phyloP scores from a whole-genome alignment of 2,113 vertebrate species.

The Micronycteris hirsuta region DNA sequence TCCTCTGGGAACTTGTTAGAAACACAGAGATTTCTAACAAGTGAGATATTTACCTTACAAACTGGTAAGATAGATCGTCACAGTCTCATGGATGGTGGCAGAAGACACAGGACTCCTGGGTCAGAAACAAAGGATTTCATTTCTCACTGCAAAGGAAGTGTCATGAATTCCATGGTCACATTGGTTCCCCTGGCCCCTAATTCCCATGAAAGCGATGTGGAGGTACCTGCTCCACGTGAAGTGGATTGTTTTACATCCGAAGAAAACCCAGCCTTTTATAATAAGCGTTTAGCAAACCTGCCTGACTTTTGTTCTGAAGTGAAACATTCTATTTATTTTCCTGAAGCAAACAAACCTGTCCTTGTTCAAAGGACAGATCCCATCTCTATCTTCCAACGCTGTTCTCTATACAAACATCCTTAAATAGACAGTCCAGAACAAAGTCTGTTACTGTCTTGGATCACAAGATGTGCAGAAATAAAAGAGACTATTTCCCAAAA shows the following conservation, averaged over 20 bases:
- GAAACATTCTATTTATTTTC: not conserved
- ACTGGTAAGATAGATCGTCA: not conserved
- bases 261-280: not conserved
- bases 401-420: not conserved
- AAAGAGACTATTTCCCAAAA: not conserved
- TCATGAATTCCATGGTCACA: not conserved
- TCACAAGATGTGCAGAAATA: not conserved
- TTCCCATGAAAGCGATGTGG: not conserved
- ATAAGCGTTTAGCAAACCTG: not conserved
- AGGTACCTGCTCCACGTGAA: no score
- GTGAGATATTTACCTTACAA: not conserved
- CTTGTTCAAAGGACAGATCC: not conserved
- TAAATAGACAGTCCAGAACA: not conserved
- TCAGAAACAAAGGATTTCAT: not conserved
- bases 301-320: not conserved
- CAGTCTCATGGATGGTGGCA: not conserved
- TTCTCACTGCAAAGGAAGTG: not conserved
- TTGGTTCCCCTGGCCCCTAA: not conserved
- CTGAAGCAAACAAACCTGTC: not conserved
- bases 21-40: not conserved
- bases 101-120: not conserved
- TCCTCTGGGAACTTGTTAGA: not conserved
- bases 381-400: not conserved
- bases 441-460: not conserved
- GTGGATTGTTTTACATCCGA: not conserved